Evolutionary conservation across 2,797 vertebrate genomes (phyloP).

Genomic region (Xyrichtys novacula): DNA sequence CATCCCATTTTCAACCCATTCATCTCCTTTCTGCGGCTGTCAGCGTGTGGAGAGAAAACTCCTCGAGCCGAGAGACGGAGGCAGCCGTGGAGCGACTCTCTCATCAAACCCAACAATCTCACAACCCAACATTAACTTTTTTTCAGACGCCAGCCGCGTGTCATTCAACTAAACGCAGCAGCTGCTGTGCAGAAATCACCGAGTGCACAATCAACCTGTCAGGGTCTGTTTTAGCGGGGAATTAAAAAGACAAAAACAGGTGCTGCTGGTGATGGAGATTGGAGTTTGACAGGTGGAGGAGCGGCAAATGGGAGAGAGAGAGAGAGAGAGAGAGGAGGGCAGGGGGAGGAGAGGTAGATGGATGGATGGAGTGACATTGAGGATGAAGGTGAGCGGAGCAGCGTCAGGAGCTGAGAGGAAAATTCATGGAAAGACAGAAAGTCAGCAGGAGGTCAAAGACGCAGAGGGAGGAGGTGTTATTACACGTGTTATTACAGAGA

Average conservation of each 20-base stretch:
- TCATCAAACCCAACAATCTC: slow-evolving; percentile 58
- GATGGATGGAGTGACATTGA: slow-evolving; percentile 52
- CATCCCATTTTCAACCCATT: slow-evolving; percentile 69
- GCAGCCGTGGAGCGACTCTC: slow-evolving; percentile 43
- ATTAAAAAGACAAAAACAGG: slow-evolving; percentile 60
- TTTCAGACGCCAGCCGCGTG: slow-evolving; percentile 28
- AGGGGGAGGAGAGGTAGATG: slow-evolving; percentile 27
- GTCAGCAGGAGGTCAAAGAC: slow-evolving; percentile 56
- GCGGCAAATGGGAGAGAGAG: slow-evolving; percentile 34
- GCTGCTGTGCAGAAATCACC: slow-evolving; percentile 43
- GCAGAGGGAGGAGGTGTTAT: slow-evolving; percentile 47
- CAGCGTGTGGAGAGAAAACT: slow-evolving; percentile 63
- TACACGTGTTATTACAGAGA: slow-evolving; percentile 35
- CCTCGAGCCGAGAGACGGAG: slow-evolving; percentile 36
- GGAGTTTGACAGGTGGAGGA: slow-evolving; percentile 54
- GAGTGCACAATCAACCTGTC: slow-evolving; percentile 56
- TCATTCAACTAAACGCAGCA: slow-evolving; percentile 51
- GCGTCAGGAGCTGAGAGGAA: slow-evolving; percentile 23
- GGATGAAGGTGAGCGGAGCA: slow-evolving; percentile 61
- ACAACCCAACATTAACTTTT: slow-evolving; percentile 55
- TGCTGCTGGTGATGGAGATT: slow-evolving; percentile 43
- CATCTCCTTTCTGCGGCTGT: slow-evolving; percentile 73
- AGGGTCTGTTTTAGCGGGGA: slow-evolving; percentile 34
- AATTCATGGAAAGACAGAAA: slow-evolving; percentile 42
- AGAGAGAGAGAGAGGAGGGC: background rate